Base-by-base conservation (phyloP, 2,888 invertebrate species). In the Spodoptera exigua region DNA sequence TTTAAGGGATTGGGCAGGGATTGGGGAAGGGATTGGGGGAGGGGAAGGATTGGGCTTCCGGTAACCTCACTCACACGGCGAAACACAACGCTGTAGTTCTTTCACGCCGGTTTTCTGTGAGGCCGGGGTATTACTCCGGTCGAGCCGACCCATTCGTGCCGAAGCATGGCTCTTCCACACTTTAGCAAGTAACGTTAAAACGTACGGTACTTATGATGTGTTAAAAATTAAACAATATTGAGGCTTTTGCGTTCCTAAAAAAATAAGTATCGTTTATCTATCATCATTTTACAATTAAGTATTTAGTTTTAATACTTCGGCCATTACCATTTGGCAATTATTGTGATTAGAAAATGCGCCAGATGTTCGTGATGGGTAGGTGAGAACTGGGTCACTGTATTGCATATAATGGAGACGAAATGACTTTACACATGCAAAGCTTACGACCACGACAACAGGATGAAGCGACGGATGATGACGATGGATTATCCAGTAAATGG, bases 311-410 rank as follows among this genome's bases (percentile, higher is more conserved):
- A 32, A 66, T 67, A 47, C 70, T 70, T 49, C 17, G 53, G 21
- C 10, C 21, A 59, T 39, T 67, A 59, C 11, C 17, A 43, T 18
- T 44, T 5, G 39, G 39, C 59, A 65, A 64, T 71, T 63, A 58
- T 47, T 52, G 46, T 47, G 39, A 66, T 66, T 69, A 71, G 59
- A 64, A 59, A 68, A 73, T 66, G 21, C 45, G 53, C 66, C 61
- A 65, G 61, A 64, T 52, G 60, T 62, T 67, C 53, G 61, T 71
- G 70, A 67, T 70, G 67, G 61, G 61, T 77, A 51, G 63, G 64
- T 76, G 78, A 70, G 77, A 81, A 80, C 74, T 80, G 41, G 74
- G 76, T 70, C 75, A 69, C 48, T 54, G 51, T 61, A 54, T 59
- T 63, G 69, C 68, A 71, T 61, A 53, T 68, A 69, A 65, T 62